Conservation (phyloP, 2,113 vertebrate genomes). For the Vidua macroura region DNA sequence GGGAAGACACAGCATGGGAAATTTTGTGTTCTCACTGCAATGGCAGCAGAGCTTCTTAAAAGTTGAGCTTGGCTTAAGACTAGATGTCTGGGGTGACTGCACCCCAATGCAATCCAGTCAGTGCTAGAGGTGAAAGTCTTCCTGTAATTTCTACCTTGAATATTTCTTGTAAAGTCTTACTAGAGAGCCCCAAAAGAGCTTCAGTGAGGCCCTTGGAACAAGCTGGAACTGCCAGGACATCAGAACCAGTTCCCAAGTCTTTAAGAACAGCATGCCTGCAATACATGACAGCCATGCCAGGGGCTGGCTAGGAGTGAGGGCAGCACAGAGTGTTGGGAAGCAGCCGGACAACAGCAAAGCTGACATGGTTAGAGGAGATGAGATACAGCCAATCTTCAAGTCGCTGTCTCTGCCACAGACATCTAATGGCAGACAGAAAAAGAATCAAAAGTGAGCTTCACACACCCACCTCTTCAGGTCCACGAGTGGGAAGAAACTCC, state of each 20-base stretch:
- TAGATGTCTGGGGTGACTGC: neutral
- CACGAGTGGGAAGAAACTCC: conserved; percentile 63
- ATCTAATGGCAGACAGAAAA: conserved; percentile 53
- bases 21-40: neutral
- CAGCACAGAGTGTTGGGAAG: neutral
- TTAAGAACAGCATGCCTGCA: neutral
- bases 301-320: neutral
- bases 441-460: conserved; percentile 59
- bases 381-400: conserved; percentile 12
- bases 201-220: neutral
- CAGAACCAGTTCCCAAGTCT: neutral
- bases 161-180: neutral
- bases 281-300: neutral
- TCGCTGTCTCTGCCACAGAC: neutral
- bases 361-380: neutral
- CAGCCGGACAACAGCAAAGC: neutral
- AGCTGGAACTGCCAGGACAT: neutral
- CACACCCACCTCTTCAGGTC: conserved; percentile 62
- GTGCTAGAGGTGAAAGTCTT: neutral
- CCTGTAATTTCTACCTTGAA: neutral
- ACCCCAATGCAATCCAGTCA: neutral
- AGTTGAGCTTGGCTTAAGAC: neutral
- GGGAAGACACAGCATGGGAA: neutral
- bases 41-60: neutral
- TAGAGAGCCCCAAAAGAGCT: neutral